Evolutionary conservation across 2,888 invertebrate genomes (phyloP), one percentile per base, ranked within the genome.

Genomic region (Eupeodes luniger): DNA sequence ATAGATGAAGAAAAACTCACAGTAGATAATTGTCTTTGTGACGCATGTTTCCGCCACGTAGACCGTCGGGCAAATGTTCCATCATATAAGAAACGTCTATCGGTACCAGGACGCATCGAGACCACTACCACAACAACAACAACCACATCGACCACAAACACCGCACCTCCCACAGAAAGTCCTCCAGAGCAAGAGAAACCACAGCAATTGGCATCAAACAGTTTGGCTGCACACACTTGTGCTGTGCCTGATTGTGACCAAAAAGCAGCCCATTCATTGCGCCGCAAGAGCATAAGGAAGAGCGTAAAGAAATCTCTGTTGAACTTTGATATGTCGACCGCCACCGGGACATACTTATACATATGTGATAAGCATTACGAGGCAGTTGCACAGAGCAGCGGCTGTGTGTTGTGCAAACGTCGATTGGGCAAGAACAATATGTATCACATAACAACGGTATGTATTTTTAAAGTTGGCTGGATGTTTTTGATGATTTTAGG

Each of bases 41-140:
- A 97, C 93, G 97, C 97, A 11, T 98, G 98, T 92, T 97, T 97
- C 93, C 95, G 97, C 0, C 97, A 97, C 92, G 96, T 98, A 74
- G 97, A 97, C 93, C 95, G 97, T 70, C 96, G 97, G 90, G 96
- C 97, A 70, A 96, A 96, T 94, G 96, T 95, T 78, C 95, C 96
- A 0, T 95, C 96, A 0, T 96, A 96, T 92, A 94, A 95, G 89
- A 96, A 96, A 91, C 94, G 95, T 0, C 90, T 92, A 4, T 92
- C 93, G 4, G 92, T 91, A 0, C 91, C 93, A 4, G 94, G 91
- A 0, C 91, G 92, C 14, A 78, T 91, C 5, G 92, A 92, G 47
- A 81, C 75, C 11, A 70, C 44, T 2, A 27, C 77, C 10, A 4
- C 70, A 61, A 49, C 47, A 27, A 27, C 75, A 11, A 66, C 44